A percentile compares a stretch with the other conserved stretches of the same genome.
Evolutionary conservation across 2,797 vertebrate species (phyloP).

Genomic region (Aldrovandia affinis): DNA sequence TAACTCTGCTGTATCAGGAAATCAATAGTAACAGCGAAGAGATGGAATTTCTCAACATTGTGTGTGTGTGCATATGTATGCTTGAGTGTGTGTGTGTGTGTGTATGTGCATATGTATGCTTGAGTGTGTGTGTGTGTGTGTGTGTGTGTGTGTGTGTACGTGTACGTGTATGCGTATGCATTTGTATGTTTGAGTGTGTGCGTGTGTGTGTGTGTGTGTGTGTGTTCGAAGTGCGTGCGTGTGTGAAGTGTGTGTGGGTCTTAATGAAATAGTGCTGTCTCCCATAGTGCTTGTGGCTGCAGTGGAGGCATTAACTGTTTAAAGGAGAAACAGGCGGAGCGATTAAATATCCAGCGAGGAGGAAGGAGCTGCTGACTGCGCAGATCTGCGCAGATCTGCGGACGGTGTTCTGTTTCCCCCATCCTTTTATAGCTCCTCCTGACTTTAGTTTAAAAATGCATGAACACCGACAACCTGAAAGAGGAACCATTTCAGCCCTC

Average conservation of each 20-base stretch:
- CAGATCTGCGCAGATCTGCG: not conserved
- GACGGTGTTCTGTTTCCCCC: conserved; percentile 22
- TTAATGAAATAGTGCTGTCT: conserved; percentile 20
- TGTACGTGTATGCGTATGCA: not conserved
- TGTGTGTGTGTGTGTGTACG: not conserved
- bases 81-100: not conserved
- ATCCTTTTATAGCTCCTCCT: conserved; percentile 19
- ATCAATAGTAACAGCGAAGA: conserved; percentile 1
- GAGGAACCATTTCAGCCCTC: conserved; percentile 10
- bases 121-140: not conserved
- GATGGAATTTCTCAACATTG: not conserved
- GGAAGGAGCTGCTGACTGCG: not conserved
- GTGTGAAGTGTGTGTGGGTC: not conserved
- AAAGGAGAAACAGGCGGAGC: not conserved
- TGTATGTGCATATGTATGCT: not conserved
- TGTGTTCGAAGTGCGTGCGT: not conserved
- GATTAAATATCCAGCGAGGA: not conserved
- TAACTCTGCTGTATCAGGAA: conserved; percentile 7
- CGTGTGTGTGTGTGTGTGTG: not conserved
- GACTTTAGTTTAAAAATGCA: conserved; percentile 31
- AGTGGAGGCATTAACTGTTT: not conserved
- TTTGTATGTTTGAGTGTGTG: not conserved
- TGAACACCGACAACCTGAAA: conserved; percentile 2
- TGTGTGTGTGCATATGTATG: not conserved
- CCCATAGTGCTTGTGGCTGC: conserved; percentile 1